phyloP scores from a whole-genome alignment of 2,888 invertebrate species.

The Drosophila mayaguana region DNA sequence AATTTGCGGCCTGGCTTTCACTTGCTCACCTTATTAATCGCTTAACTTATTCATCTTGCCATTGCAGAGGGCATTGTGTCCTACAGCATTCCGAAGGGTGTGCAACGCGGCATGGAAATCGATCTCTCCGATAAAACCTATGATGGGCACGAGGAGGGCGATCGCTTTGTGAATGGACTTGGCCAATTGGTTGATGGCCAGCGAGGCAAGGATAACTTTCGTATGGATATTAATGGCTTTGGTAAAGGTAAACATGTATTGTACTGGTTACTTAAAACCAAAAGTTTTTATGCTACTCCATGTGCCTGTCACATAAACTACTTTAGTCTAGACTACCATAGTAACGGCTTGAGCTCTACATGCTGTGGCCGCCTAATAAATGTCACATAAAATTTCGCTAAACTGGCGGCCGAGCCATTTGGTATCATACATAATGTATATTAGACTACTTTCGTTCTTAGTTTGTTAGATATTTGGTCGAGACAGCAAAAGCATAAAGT shows the following conservation, averaged over 20 bases:
- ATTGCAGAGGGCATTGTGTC: constrained; percentile 90
- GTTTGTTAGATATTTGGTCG: background rate
- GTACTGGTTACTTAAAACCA: background rate
- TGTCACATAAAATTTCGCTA: constrained; percentile 43
- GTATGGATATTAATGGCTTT: constrained; percentile 88
- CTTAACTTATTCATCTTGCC: background rate
- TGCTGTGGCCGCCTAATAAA: constrained; percentile 35
- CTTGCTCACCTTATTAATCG: constrained; percentile 16
- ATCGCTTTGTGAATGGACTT: constrained; percentile 89
- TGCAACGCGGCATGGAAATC: constrained; percentile 89
- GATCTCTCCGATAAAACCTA: constrained; percentile 92
- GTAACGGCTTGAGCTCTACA: constrained; percentile 14
- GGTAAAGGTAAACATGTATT: constrained; percentile 87
- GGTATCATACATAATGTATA: constrained; percentile 19
- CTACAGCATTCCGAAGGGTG: constrained; percentile 92
- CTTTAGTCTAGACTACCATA: constrained; percentile 15
- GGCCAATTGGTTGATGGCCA: constrained; percentile 92
- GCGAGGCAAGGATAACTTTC: constrained; percentile 90
- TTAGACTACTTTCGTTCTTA: constrained; percentile 10
- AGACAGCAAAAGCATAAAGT: background rate
- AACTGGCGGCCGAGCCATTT: constrained; percentile 27
- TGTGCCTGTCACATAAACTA: constrained; percentile 39
- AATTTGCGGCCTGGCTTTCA: constrained; percentile 34
- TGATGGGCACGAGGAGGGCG: constrained; percentile 89
- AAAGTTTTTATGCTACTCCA: constrained; percentile 9